Conservation (phyloP, 2,113 vertebrate species). For the Lepus americanus region DNA sequence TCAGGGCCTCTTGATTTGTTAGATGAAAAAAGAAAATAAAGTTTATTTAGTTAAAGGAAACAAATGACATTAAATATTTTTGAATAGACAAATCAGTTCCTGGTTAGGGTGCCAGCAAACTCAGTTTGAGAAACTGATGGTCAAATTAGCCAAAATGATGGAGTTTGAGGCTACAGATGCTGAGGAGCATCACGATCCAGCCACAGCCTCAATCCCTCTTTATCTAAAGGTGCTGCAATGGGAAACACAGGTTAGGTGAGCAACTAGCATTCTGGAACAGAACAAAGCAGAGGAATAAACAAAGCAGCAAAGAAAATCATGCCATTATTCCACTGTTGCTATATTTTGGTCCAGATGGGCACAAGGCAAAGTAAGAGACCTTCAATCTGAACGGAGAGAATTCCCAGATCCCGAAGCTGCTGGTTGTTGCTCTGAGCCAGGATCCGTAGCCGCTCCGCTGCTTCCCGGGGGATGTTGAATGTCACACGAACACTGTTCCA, state of each 20-base stretch:
- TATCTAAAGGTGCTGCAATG: neutral
- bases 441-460: conserved; percentile 95
- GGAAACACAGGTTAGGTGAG: conserved; percentile 1
- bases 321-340: conserved; percentile 15
- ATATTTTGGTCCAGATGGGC: conserved; percentile 24
- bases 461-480: conserved; percentile 98
- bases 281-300: neutral
- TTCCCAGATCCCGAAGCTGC: conserved; percentile 97
- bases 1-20: conserved; percentile 7
- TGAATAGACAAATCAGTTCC: conserved; percentile 58
- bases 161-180: neutral
- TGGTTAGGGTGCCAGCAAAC: conserved; percentile 59
- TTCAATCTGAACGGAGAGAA: conserved; percentile 99
- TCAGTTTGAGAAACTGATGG: conserved; percentile 6
- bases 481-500: conserved; percentile 99
- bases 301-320: conserved; percentile 23
- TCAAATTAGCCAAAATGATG: conserved; percentile 16
- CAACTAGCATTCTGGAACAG: conserved; percentile 34
- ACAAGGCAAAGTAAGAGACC: conserved; percentile 86
- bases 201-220: conserved; percentile 13
- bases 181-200: conserved; percentile 36
- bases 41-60: conserved; percentile 55
- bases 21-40: conserved; percentile 65
- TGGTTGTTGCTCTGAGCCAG: conserved; percentile 98
- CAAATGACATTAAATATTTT: conserved; percentile 50